Evolutionary conservation across 2,888 invertebrate genomes (phyloP).

Genomic region (Altica lythri): DNA sequence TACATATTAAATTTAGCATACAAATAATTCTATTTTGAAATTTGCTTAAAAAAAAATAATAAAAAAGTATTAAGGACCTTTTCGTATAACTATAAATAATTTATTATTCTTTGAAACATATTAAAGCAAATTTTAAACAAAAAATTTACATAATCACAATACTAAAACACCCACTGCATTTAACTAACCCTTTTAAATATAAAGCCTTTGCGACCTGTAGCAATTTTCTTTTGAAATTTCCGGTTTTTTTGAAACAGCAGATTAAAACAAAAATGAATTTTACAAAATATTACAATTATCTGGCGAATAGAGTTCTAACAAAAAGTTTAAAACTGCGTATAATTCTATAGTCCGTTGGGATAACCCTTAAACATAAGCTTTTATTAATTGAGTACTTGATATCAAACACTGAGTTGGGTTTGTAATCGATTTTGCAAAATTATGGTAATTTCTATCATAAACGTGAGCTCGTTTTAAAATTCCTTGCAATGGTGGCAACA

Average conservation of each 20-base stretch:
- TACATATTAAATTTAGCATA: no score
- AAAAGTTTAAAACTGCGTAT: conserved; percentile 47
- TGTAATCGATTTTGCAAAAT: conserved; percentile 56
- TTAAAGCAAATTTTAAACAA: not conserved
- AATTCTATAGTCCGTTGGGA: conserved; percentile 48
- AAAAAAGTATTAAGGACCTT: no score
- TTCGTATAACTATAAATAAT: no score
- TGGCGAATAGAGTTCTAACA: conserved; percentile 41
- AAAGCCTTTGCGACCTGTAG: conserved; percentile 7
- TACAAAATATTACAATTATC: conserved; percentile 46
- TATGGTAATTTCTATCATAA: conserved; percentile 56
- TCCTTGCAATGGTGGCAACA: conserved; percentile 28
- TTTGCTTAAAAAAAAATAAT: no score
- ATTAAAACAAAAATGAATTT: conserved; percentile 40
- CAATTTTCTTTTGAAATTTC: conserved; percentile 37
- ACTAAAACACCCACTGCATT: conserved; percentile 24
- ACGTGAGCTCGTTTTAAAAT: conserved; percentile 52
- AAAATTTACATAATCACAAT: conserved; percentile 24
- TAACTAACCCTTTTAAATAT: conserved; percentile 8
- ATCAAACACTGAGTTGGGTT: conserved; percentile 52
- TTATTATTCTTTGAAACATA: not conserved
- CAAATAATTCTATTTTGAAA: no score
- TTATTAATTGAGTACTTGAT: conserved; percentile 53
- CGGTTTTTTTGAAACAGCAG: conserved; percentile 37
- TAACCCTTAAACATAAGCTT: conserved; percentile 50